phyloP scores from a whole-genome alignment of 2,797 vertebrate genomes.

The Alfaro cultratus region DNA sequence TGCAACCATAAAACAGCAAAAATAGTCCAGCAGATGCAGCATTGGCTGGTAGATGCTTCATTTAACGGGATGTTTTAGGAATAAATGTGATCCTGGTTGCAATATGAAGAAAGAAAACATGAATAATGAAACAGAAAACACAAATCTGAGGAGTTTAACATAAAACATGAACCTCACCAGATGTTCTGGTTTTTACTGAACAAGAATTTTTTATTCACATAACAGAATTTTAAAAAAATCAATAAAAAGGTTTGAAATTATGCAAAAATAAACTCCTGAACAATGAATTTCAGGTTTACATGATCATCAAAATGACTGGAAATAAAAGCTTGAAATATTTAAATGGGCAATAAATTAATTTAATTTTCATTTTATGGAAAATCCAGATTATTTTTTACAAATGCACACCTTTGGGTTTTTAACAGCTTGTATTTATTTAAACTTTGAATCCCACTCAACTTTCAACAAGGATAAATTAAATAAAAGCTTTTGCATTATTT shows the following conservation, averaged over 20 bases:
- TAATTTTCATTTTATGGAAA: too few relatives aligned
- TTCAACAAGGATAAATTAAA: too few relatives aligned
- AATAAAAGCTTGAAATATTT: background rate
- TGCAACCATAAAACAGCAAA: too few relatives aligned
- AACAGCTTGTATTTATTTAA: too few relatives aligned
- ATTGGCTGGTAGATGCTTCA: background rate
- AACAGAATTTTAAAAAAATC: background rate
- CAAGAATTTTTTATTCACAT: background rate
- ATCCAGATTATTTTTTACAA: too few relatives aligned
- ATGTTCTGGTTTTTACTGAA: background rate
- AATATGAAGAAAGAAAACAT: background rate
- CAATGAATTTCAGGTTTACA: too few relatives aligned
- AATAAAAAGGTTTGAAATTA: background rate
- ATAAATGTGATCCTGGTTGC: background rate
- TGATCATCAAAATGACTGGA: too few relatives aligned
- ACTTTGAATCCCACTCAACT: too few relatives aligned
- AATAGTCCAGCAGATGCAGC: background rate
- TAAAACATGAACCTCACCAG: background rate
- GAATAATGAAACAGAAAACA: background rate
- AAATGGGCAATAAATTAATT: background rate
- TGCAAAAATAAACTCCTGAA: background rate
- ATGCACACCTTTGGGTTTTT: too few relatives aligned
- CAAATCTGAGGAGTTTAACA: background rate
- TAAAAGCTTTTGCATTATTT: too few relatives aligned
- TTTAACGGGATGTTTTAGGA: background rate